These are phyloP conservation scores for Balaeniceps rex DNA, from an alignment of 2,113 vertebrate species.

Conservation along the genomic window DNA sequence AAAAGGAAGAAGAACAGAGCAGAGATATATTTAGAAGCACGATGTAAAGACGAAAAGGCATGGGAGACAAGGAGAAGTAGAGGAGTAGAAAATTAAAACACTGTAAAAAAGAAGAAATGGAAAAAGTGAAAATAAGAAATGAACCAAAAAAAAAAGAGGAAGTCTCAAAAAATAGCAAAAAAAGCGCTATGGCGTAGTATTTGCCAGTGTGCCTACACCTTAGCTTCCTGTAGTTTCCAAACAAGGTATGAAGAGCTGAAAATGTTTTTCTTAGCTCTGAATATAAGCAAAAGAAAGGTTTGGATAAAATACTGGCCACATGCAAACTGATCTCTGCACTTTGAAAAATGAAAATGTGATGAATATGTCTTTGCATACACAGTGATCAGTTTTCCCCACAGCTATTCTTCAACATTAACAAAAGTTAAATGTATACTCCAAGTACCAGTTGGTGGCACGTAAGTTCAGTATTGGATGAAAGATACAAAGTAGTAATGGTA, in stretches of 20 bases:
- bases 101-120: neutral
- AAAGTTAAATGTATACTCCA: neutral
- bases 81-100: neutral
- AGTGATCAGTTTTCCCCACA: neutral
- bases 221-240: constrained; percentile 7
- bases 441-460: neutral
- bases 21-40: neutral
- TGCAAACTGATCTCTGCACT: neutral
- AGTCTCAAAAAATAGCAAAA: neutral
- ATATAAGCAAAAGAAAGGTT: neutral
- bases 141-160: neutral
- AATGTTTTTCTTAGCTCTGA: neutral
- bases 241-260: neutral
- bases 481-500: neutral
- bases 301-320: neutral
- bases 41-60: neutral
- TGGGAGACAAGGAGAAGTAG: neutral
- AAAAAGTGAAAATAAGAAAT: neutral
- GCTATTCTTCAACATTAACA: neutral
- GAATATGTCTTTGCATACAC: neutral
- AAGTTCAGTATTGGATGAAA: neutral
- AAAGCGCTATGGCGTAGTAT: neutral
- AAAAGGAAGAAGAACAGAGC: neutral
- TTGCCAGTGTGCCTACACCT: neutral
- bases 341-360: neutral